Conservation (phyloP, 2,888 invertebrate genomes). For the Melinaea menophilus region DNA sequence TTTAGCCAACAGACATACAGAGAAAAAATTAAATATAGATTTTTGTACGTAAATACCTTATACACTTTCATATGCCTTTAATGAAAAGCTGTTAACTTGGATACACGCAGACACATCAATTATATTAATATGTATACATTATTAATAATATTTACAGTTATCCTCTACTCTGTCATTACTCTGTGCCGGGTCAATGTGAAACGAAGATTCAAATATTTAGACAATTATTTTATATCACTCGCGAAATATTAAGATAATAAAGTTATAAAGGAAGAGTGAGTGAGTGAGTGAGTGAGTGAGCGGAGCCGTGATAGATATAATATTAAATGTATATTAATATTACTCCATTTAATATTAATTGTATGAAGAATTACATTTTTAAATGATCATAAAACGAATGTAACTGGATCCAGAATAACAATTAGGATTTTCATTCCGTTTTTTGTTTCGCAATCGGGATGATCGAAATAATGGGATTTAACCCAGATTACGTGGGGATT, state of each 20-base stretch:
- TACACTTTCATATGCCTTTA: no score
- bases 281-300: no score
- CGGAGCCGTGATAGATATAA: not conserved
- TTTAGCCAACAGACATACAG: no score
- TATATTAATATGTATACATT: not conserved
- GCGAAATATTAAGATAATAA: not conserved
- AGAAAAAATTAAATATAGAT: no score
- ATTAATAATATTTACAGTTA: not conserved
- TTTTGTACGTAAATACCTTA: no score
- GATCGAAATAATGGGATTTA: constrained; percentile 76
- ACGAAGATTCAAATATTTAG: constrained; percentile 2
- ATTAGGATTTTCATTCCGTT: constrained; percentile 40
- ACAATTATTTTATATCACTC: constrained; percentile 3
- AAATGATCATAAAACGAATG: no score
- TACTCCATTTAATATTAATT: no score
- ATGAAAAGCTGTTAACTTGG: no score
- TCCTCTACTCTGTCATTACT: no score
- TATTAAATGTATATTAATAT: not conserved
- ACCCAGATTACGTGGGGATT: constrained; percentile 75
- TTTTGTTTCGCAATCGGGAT: constrained; percentile 51
- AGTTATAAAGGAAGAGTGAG: not conserved
- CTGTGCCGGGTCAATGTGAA: not conserved
- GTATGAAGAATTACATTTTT: no score
- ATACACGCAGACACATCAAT: no score
- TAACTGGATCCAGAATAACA: constrained; percentile 38